phyloP scores from a whole-genome alignment of 1,140 invertebrate genomes.

The Saxidomus purpurata region DNA sequence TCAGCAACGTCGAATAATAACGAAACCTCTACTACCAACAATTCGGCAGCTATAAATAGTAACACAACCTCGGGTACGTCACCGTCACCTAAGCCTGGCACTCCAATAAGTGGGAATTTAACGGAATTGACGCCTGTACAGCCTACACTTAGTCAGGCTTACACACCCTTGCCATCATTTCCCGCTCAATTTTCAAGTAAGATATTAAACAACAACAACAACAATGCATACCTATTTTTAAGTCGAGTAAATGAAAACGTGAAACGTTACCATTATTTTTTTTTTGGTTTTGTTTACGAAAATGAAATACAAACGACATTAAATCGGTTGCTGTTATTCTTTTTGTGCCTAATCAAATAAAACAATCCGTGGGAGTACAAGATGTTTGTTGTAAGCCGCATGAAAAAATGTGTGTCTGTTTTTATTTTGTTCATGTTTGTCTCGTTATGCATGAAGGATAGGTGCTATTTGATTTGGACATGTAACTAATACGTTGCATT shows the following conservation, averaged over 20 bases:
- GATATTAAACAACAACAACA: not conserved
- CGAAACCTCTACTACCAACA: constrained; percentile 23
- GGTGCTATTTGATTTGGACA: not conserved
- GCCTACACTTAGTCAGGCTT: constrained; percentile 54
- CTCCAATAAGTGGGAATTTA: constrained; percentile 59
- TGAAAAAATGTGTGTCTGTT: not conserved
- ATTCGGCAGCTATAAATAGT: constrained; percentile 44
- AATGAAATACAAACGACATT: constrained; percentile 31
- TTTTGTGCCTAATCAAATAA: too few species aligned
- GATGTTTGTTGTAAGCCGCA: not conserved
- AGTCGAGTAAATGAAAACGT: not conserved
- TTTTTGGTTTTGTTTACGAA: not conserved
- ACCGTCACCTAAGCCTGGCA: constrained; percentile 61
- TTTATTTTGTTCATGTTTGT: not conserved
- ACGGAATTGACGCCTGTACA: constrained; percentile 67
- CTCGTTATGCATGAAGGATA: constrained; percentile 11
- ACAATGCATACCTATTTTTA: not conserved
- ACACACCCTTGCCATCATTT: constrained; percentile 66
- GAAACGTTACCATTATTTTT: not conserved
- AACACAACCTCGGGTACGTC: constrained; percentile 39
- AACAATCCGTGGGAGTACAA: too few species aligned
- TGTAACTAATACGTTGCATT: too few species aligned
- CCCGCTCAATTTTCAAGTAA: constrained; percentile 70
- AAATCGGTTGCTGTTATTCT: not conserved
- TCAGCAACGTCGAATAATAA: constrained; percentile 63